These are phyloP conservation scores for Abscondita cerata DNA, from an alignment of 2,888 invertebrate species.

Conservation along the genomic window DNA sequence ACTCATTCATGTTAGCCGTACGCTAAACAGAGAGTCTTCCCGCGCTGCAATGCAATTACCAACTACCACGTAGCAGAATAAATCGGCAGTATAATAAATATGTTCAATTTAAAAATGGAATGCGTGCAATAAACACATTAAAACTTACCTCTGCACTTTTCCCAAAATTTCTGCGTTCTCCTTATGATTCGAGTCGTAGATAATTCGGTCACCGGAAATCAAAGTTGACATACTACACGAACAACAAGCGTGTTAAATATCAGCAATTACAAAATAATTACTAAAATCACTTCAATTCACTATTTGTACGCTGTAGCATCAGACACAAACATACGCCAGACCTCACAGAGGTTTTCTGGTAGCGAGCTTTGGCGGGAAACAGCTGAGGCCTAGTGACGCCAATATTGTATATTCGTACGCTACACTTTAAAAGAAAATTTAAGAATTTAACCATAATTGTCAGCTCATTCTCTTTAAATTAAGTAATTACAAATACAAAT, in stretches of 20 bases:
- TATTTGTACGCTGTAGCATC: slow-evolving; percentile 55
- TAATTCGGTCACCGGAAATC: slow-evolving; percentile 61
- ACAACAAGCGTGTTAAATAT: slow-evolving; percentile 19
- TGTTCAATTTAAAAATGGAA: slow-evolving; percentile 55
- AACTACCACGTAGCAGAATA: too few relatives aligned
- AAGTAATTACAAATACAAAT: too few relatives aligned
- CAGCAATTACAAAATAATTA: slow-evolving; percentile 17
- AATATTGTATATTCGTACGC: slow-evolving; percentile 57
- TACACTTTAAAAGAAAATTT: slow-evolving; percentile 28
- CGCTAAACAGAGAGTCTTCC: slow-evolving; percentile 19
- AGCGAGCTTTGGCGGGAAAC: slow-evolving; percentile 74
- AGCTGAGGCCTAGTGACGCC: slow-evolving; percentile 67
- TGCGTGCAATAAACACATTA: slow-evolving; percentile 47
- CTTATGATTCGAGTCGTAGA: slow-evolving; percentile 63
- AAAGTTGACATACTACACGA: slow-evolving; percentile 62
- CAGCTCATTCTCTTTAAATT: too few relatives aligned
- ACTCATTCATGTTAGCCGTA: slow-evolving; percentile 28
- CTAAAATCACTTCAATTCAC: slow-evolving; percentile 47
- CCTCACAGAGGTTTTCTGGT: slow-evolving; percentile 68
- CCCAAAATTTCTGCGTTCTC: slow-evolving; percentile 62
- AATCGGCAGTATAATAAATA: too few relatives aligned
- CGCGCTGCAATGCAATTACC: slow-evolving; percentile 21
- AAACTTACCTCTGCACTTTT: slow-evolving; percentile 60
- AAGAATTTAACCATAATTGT: too few relatives aligned
- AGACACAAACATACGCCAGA: slow-evolving; percentile 62